Percentiles rank a stretch among this genome's conserved stretches.
Evolutionary conservation across 2,113 vertebrate genomes (phyloP).

Genomic region (Campylomormyrus numenius): DNA sequence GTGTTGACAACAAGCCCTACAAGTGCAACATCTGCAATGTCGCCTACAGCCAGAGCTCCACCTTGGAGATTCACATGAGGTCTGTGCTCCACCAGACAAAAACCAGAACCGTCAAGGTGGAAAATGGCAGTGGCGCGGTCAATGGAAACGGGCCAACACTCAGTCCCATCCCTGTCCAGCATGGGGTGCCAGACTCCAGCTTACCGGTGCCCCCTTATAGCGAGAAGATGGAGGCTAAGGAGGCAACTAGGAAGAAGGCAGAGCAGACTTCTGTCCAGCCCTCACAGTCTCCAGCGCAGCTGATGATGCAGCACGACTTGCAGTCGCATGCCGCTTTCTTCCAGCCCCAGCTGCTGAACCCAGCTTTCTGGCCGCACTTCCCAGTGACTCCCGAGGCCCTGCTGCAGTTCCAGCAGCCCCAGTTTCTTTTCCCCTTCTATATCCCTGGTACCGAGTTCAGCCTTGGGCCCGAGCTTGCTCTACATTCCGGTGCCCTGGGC

Average conservation of each 20-base stretch:
- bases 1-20: slow-evolving; percentile 93
- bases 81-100: slow-evolving; percentile 99
- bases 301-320: slow-evolving; percentile 90
- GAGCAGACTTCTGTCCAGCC: slow-evolving; percentile 79
- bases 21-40: slow-evolving; percentile 98
- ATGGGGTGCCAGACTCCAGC: slow-evolving; percentile 72
- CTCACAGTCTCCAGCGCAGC: slow-evolving; percentile 82
- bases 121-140: slow-evolving; percentile 65
- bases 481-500: slow-evolving; percentile 85
- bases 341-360: slow-evolving; percentile 95
- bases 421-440: slow-evolving; percentile 97
- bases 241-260: slow-evolving; percentile 80
- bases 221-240: slow-evolving; percentile 94
- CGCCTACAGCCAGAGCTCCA: slow-evolving; percentile 98
- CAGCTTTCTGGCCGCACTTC: slow-evolving; percentile 93
- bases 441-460: slow-evolving; percentile 95
- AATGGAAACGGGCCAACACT: slow-evolving; percentile 62
- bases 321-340: slow-evolving; percentile 96
- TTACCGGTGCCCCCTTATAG: slow-evolving; percentile 80
- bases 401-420: slow-evolving; percentile 93
- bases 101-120: slow-evolving; percentile 92
- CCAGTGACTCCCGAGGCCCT: slow-evolving; percentile 93
- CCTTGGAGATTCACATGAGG: slow-evolving; percentile 98
- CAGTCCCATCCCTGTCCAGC: slow-evolving; percentile 67
- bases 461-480: slow-evolving; percentile 83